Conservation (phyloP, 1,140 invertebrate species). For the Tetranychus cinnabarinus region DNA sequence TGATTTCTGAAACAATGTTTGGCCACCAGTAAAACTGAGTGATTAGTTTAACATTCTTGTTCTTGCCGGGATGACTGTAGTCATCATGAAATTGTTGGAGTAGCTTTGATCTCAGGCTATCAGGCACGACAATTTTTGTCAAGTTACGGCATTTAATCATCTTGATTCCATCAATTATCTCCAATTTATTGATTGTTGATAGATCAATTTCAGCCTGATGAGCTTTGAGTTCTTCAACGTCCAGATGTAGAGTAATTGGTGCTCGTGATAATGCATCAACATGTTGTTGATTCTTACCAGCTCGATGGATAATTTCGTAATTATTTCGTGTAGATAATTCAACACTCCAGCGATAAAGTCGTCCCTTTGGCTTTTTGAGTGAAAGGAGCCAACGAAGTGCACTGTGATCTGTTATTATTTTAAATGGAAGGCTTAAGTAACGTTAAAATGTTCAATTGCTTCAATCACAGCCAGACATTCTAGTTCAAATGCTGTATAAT, state of each 20-base stretch:
- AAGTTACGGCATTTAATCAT: slow-evolving; percentile 1
- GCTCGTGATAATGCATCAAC: neutral
- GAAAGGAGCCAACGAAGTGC: neutral
- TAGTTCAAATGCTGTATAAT: neutral
- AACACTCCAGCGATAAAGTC: slow-evolving; percentile 11
- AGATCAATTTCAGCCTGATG: neutral
- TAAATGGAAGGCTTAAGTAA: neutral
- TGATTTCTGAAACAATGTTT: neutral
- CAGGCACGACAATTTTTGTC: slow-evolving; percentile 13
- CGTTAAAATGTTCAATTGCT: neutral
- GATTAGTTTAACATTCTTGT: neutral
- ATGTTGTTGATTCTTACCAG: slow-evolving; percentile 2
- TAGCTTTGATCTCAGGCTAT: neutral
- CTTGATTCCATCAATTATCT: neutral
- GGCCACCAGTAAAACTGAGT: neutral
- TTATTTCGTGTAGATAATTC: slow-evolving; percentile 9
- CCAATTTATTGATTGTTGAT: neutral
- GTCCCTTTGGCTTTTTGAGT: neutral
- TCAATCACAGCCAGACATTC: neutral
- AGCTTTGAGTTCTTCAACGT: neutral
- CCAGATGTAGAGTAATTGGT: neutral
- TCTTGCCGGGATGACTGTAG: neutral
- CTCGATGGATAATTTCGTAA: slow-evolving; percentile 7
- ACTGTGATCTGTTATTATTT: neutral
- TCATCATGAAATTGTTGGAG: neutral